Evolutionary conservation across 2,113 vertebrate species (phyloP).

Genomic region (Felis chaus): DNA sequence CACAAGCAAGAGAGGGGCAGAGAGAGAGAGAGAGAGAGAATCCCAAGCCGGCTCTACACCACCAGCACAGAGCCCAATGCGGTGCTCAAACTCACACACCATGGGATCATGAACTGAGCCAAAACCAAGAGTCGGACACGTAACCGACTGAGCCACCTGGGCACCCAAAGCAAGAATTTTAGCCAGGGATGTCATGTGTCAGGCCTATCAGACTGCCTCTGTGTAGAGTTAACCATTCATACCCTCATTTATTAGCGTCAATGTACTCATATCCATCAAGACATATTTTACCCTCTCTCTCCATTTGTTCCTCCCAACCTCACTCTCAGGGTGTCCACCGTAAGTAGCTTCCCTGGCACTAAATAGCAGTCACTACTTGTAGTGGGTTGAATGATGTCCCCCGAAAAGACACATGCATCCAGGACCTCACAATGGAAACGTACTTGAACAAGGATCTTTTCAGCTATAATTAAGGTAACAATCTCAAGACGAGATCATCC

Average conservation of each 20-base stretch:
- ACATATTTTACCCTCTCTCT: neutral
- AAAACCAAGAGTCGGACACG: too few relatives aligned
- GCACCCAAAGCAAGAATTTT: neutral
- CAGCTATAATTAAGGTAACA: neutral
- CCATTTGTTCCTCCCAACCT: neutral
- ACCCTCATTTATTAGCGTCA: neutral
- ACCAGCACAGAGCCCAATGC: too few relatives aligned
- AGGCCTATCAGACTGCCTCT: neutral
- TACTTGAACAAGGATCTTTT: neutral
- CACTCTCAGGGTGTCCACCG: neutral
- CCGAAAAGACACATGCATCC: neutral
- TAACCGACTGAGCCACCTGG: too few relatives aligned
- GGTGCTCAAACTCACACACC: too few relatives aligned
- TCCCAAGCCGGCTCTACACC: too few relatives aligned
- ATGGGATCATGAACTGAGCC: too few relatives aligned
- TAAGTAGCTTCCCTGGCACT: neutral
- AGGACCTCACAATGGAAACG: neutral
- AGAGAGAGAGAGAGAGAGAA: too few relatives aligned
- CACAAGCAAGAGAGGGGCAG: too few relatives aligned
- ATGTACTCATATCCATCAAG: neutral
- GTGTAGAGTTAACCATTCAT: neutral
- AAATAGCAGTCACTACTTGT: neutral
- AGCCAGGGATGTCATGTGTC: neutral
- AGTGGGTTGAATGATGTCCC: neutral
- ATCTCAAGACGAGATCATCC: neutral